These are phyloP conservation scores for Notodonta ziczac DNA, from an alignment of 2,888 invertebrate species.

Conservation along the genomic window DNA sequence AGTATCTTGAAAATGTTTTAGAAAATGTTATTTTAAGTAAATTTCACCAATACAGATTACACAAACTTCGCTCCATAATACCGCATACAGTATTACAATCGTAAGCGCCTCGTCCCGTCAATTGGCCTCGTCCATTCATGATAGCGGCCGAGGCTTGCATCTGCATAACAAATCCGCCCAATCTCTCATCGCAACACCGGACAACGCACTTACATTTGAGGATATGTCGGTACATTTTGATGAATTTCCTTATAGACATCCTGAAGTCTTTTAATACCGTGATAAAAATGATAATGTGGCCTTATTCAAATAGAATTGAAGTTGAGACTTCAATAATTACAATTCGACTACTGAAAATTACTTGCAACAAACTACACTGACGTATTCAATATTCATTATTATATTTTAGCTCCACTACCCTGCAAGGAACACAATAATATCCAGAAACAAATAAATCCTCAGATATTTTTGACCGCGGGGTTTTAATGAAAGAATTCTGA, in stretches of 20 bases:
- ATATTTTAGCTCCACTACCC: too few relatives aligned
- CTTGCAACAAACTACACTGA: too few relatives aligned
- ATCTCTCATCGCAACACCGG: conserved; percentile 25
- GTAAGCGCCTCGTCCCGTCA: conserved; percentile 29
- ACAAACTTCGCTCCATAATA: conserved; percentile 7
- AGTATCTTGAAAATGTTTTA: too few relatives aligned
- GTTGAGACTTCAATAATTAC: too few relatives aligned
- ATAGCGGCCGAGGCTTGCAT: conserved; percentile 49
- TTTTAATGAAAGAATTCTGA: background rate
- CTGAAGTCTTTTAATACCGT: too few relatives aligned
- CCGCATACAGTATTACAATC: conserved; percentile 28
- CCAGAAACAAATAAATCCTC: background rate
- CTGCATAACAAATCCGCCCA: conserved; percentile 61
- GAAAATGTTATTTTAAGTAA: too few relatives aligned
- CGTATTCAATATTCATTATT: too few relatives aligned
- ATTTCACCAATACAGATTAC: background rate
- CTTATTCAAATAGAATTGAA: too few relatives aligned
- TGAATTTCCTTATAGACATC: too few relatives aligned
- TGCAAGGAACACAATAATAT: too few relatives aligned
- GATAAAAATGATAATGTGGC: too few relatives aligned
- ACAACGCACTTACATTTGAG: background rate
- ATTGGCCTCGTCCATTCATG: conserved; percentile 54
- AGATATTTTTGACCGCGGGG: background rate
- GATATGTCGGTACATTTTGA: background rate
- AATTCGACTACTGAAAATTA: too few relatives aligned